phyloP scores from a whole-genome alignment of 2,797 vertebrate species.

The Parauchenoglanis ngamensis region DNA sequence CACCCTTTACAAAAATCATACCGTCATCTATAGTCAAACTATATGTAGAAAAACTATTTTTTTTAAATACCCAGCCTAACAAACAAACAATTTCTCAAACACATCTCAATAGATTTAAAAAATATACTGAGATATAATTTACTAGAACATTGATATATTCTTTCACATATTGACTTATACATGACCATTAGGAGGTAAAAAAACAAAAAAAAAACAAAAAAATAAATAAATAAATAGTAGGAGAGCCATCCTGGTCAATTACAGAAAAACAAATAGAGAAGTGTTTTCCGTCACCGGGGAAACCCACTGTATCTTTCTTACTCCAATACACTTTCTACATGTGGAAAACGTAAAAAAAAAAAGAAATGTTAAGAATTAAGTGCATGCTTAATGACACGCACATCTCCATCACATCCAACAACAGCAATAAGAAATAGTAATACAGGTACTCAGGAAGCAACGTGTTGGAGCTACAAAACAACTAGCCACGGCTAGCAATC shows the following conservation, averaged over 20 bases:
- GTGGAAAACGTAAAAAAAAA: background rate
- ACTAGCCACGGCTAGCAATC: slow-evolving; percentile 31
- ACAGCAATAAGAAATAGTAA: background rate
- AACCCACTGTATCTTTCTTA: background rate
- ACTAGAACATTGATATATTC: background rate
- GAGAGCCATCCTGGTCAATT: background rate
- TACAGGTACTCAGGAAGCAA: slow-evolving; percentile 10
- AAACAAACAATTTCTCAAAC: background rate
- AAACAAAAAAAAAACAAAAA: no score
- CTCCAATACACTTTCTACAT: background rate
- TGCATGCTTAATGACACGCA: background rate
- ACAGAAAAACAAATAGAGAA: background rate
- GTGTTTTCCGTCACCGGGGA: slow-evolving; percentile 1
- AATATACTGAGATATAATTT: background rate
- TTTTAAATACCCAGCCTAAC: background rate
- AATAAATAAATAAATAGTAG: no score
- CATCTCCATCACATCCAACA: background rate
- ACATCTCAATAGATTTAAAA: background rate
- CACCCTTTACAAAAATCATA: background rate
- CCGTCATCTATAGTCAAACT: background rate
- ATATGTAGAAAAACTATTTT: background rate
- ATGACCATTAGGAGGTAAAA: background rate
- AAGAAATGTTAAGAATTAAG: no score
- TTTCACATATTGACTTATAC: background rate
- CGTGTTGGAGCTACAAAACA: slow-evolving; percentile 24